Conservation (phyloP, 2,113 vertebrate species). For the Gobio gobio region DNA sequence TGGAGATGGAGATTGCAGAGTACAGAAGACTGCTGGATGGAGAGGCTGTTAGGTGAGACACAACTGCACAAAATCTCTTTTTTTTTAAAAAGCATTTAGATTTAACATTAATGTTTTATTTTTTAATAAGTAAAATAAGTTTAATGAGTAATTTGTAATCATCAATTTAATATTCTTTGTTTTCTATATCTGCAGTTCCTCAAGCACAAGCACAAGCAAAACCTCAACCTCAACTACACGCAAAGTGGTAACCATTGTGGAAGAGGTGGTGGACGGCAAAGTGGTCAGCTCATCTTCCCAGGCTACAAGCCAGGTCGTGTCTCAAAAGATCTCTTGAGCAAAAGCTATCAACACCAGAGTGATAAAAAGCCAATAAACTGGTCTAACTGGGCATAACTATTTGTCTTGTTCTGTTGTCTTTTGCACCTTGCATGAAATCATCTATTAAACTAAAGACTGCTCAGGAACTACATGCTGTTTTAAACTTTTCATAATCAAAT, state of each 20-base stretch:
- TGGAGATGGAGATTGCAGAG: conserved; percentile 87
- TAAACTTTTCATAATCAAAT: too few species aligned
- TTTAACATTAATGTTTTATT: neutral
- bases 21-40: conserved; percentile 83
- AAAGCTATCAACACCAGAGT: neutral
- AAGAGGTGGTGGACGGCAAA: conserved; percentile 55
- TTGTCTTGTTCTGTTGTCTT: neutral
- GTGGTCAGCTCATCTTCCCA: conserved; percentile 43
- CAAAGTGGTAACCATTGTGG: conserved; percentile 65
- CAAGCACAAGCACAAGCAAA: neutral
- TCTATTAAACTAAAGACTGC: neutral
- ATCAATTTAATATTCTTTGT: neutral
- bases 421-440: neutral
- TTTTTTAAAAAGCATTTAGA: neutral
- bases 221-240: conserved; percentile 21
- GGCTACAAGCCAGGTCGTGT: neutral
- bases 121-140: neutral
- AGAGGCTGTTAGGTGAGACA: conserved; percentile 60
- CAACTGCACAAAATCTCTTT: neutral
- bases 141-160: too few species aligned
- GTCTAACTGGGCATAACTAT: neutral
- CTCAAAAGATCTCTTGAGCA: accelerated
- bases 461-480: too few species aligned
- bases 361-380: neutral
- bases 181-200: neutral